A percentile compares a stretch with the other conserved stretches of the same genome.
Evolutionary conservation across 2,888 invertebrate genomes (phyloP).

Genomic region (Phaedon cochleariae): DNA sequence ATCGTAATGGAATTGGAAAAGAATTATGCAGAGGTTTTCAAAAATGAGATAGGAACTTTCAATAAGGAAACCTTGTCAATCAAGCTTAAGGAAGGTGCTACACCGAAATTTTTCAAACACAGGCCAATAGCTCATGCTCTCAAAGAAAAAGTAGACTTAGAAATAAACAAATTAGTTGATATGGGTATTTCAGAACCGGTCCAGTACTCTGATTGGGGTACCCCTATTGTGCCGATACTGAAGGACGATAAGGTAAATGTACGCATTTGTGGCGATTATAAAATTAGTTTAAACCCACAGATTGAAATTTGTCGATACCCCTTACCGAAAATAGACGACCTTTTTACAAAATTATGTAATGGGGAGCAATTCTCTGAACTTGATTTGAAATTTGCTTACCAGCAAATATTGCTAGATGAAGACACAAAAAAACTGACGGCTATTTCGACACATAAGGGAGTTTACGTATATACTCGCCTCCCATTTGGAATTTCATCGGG

Average conservation of each 20-base stretch:
- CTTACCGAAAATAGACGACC: too few species aligned
- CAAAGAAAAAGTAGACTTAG: neutral
- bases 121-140: neutral
- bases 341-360: too few species aligned
- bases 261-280: constrained; percentile 1
- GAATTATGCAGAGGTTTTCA: constrained; percentile 4
- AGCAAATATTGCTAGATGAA: too few species aligned
- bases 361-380: too few species aligned
- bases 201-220: neutral
- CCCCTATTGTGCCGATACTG: neutral
- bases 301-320: constrained; percentile 1
- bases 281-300: neutral
- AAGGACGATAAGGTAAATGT: constrained; percentile 3
- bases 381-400: too few species aligned
- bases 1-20: neutral
- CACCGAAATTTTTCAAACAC: neutral
- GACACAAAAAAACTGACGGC: too few species aligned
- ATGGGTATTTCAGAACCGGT: constrained; percentile 3
- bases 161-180: neutral
- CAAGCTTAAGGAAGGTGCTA: too few species aligned
- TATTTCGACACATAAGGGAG: too few species aligned
- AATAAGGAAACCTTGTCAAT: neutral
- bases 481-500: too few species aligned
- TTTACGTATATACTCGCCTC: too few species aligned
- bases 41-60: neutral